Conservation (phyloP, 2,113 vertebrate genomes). For the Prionailurus viverrinus region DNA sequence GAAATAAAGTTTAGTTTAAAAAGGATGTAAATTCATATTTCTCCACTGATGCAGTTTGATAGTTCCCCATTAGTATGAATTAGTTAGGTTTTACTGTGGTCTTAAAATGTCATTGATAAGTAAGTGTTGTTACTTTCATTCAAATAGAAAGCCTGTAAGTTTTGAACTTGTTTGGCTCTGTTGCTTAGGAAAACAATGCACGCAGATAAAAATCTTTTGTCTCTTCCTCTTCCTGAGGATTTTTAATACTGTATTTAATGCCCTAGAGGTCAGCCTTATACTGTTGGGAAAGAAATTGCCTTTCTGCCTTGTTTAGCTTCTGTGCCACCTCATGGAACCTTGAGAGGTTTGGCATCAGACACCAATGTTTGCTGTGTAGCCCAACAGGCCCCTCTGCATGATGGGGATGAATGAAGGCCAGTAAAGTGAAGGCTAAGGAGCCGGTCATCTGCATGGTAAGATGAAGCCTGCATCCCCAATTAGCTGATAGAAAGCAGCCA, state of each 20-base stretch:
- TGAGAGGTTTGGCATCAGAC: background rate
- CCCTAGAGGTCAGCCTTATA: background rate
- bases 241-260: slow-evolving; percentile 52
- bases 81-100: background rate
- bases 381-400: background rate
- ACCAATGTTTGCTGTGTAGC: background rate
- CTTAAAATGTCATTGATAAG: slow-evolving; percentile 2
- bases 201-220: slow-evolving; percentile 71
- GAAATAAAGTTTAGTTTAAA: slow-evolving; percentile 28
- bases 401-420: background rate
- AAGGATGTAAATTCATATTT: background rate
- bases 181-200: slow-evolving; percentile 71
- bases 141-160: background rate
- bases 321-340: background rate
- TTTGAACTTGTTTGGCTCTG: slow-evolving; percentile 45
- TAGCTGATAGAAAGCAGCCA: background rate
- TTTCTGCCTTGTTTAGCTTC: background rate
- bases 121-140: background rate
- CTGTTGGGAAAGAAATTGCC: background rate
- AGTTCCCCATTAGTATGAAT: background rate
- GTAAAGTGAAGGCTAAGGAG: background rate
- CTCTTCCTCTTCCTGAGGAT: slow-evolving; percentile 68
- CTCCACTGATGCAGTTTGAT: background rate
- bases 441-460: background rate
- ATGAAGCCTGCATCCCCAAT: background rate